phyloP scores from a whole-genome alignment of 2,113 vertebrate species.

The Callaeas wilsoni region DNA sequence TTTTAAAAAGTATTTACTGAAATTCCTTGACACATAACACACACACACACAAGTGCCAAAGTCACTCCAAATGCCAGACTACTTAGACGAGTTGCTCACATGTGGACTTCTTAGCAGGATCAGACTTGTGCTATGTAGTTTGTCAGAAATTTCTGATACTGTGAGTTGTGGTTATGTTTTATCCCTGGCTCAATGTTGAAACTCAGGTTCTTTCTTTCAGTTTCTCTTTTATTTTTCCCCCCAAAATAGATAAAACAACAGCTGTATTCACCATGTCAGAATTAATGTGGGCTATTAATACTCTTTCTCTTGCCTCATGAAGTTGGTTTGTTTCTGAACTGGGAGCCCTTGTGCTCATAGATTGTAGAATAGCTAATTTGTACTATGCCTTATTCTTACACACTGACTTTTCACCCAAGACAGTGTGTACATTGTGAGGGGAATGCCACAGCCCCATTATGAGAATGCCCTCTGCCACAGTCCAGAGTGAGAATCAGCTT shows the following conservation, averaged over 20 bases:
- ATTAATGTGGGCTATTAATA: slow-evolving; percentile 4
- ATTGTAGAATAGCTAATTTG: not conserved
- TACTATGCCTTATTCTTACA: not conserved
- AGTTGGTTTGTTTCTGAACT: not conserved
- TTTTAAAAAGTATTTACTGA: not conserved
- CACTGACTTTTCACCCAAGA: not conserved
- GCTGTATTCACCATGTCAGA: not conserved
- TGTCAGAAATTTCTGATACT: not conserved
- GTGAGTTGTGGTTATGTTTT: not conserved
- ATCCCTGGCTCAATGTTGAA: not conserved
- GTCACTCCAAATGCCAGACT: slow-evolving; percentile 1
- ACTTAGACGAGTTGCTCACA: not conserved
- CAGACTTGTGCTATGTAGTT: not conserved
- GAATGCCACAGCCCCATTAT: not conserved
- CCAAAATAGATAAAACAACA: not conserved
- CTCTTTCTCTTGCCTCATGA: not conserved
- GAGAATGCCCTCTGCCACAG: not conserved
- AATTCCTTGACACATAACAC: not conserved
- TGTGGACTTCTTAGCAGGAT: not conserved
- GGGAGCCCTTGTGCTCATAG: not conserved
- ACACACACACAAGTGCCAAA: not conserved
- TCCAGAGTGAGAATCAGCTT: not conserved
- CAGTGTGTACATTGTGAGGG: not conserved
- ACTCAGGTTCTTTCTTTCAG: not conserved
- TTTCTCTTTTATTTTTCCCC: not conserved